Percentiles rank a stretch among this genome's conserved stretches.
Evolutionary conservation across 2,888 invertebrate genomes (phyloP).

Genomic region (Amphipyra tragopoginis): DNA sequence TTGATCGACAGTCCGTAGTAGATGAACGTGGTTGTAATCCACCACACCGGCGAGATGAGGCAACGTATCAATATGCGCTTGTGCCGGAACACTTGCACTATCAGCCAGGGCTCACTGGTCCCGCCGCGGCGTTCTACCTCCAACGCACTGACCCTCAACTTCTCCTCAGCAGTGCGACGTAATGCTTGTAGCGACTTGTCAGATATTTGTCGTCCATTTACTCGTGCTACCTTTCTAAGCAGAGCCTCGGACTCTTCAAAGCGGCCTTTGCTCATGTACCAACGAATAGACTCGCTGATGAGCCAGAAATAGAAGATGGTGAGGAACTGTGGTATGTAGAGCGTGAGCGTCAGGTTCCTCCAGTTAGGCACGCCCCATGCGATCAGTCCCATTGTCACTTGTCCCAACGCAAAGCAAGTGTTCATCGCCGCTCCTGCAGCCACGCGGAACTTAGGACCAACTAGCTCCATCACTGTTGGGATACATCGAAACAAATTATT

Average conservation of each 20-base stretch:
- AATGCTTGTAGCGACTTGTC: slow-evolving; percentile 70
- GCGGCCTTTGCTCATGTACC: slow-evolving; percentile 93
- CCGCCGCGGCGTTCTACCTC: slow-evolving; percentile 3
- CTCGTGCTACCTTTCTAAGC: slow-evolving; percentile 90
- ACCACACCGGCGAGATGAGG: slow-evolving; percentile 86
- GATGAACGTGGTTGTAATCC: slow-evolving; percentile 91
- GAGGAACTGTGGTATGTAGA: slow-evolving; percentile 92
- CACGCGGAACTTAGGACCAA: slow-evolving; percentile 92
- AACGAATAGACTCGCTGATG: slow-evolving; percentile 93
- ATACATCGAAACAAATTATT: background rate
- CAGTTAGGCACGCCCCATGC: slow-evolving; percentile 93
- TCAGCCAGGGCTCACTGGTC: slow-evolving; percentile 69
- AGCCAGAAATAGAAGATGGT: slow-evolving; percentile 92
- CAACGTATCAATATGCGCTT: slow-evolving; percentile 67
- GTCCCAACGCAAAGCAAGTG: slow-evolving; percentile 92
- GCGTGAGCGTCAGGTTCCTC: slow-evolving; percentile 91
- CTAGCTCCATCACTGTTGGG: slow-evolving; percentile 57
- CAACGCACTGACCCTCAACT: slow-evolving; percentile 53
- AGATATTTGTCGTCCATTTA: slow-evolving; percentile 85
- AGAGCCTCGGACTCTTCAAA: slow-evolving; percentile 91
- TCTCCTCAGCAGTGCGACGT: slow-evolving; percentile 65
- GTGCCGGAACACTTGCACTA: slow-evolving; percentile 70
- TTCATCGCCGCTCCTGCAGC: slow-evolving; percentile 92
- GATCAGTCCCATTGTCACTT: slow-evolving; percentile 91
- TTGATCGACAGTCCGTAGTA: slow-evolving; percentile 92